Evolutionary conservation across 2,113 vertebrate genomes (phyloP).

Genomic region (Nannobrachium achirus): DNA sequence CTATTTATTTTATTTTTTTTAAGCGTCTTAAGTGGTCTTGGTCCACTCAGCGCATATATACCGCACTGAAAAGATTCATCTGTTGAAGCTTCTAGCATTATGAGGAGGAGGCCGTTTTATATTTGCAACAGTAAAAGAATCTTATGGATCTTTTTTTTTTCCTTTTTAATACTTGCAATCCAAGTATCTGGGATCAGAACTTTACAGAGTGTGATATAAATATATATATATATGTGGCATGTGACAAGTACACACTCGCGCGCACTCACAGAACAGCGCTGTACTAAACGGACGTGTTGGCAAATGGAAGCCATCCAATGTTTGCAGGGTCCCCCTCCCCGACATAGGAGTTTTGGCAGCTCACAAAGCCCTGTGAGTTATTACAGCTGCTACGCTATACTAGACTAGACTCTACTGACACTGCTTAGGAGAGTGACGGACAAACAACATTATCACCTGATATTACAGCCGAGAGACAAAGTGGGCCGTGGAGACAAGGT

Average conservation of each 20-base stretch:
- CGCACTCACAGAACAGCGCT: not conserved
- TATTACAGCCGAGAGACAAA: constrained; percentile 12
- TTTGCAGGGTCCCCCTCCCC: not conserved
- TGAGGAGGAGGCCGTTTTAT: too few relatives aligned
- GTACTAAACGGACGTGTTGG: not conserved
- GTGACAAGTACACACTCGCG: too few relatives aligned
- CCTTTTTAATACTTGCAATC: not conserved
- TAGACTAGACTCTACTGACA: not conserved
- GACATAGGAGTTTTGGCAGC: not conserved
- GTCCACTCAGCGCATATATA: too few relatives aligned
- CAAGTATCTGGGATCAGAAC: not conserved
- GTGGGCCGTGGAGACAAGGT: constrained; percentile 11
- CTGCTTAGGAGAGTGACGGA: constrained; percentile 26
- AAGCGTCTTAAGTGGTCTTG: too few relatives aligned
- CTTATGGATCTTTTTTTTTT: not conserved
- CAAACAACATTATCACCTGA: constrained; percentile 43
- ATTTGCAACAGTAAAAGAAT: too few relatives aligned
- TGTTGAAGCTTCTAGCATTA: too few relatives aligned
- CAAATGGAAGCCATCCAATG: not conserved
- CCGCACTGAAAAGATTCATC: too few relatives aligned
- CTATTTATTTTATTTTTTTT: too few relatives aligned
- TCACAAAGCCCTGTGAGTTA: not conserved
- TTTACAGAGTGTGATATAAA: not conserved
- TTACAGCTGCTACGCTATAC: not conserved
- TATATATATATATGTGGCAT: too few relatives aligned